Conservation (phyloP, 2,797 vertebrate species). For the Enteromius mattozi region DNA sequence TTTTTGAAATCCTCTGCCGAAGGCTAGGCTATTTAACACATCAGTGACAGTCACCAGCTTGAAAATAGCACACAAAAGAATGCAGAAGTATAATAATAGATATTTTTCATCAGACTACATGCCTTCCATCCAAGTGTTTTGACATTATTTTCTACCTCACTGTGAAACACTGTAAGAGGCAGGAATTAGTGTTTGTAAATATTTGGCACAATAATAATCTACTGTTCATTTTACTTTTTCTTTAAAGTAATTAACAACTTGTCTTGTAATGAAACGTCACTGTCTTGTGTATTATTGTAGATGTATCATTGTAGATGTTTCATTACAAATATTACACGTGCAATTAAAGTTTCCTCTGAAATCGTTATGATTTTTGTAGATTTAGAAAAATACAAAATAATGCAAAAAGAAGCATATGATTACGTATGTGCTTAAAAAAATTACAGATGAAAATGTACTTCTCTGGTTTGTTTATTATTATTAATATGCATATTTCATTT, state of each 20-base stretch:
- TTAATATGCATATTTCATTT: conserved; percentile 32
- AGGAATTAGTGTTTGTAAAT: conserved; percentile 7
- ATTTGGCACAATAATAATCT: background rate
- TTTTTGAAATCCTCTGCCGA: conserved; percentile 81
- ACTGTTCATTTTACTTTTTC: background rate
- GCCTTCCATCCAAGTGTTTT: conserved; percentile 18
- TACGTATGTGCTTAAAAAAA: background rate
- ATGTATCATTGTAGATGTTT: background rate
- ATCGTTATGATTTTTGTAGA: background rate
- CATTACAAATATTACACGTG: background rate
- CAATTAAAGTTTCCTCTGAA: background rate
- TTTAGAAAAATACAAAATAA: background rate
- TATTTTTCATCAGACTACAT: background rate
- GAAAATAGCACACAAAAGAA: conserved; percentile 9
- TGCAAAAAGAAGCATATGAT: background rate
- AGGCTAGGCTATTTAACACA: conserved; percentile 73
- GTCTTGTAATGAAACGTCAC: background rate
- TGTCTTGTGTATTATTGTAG: conserved; percentile 7
- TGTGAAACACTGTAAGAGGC: background rate
- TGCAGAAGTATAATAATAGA: background rate
- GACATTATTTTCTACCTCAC: background rate
- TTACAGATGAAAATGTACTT: background rate
- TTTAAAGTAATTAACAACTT: background rate
- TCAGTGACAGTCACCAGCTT: conserved; percentile 62
- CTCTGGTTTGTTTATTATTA: conserved; percentile 1